A percentile compares a stretch with the other conserved stretches of the same genome.
These are phyloP conservation scores for Meles meles DNA, from an alignment of 2,113 vertebrate genomes.

Conservation along the genomic window DNA sequence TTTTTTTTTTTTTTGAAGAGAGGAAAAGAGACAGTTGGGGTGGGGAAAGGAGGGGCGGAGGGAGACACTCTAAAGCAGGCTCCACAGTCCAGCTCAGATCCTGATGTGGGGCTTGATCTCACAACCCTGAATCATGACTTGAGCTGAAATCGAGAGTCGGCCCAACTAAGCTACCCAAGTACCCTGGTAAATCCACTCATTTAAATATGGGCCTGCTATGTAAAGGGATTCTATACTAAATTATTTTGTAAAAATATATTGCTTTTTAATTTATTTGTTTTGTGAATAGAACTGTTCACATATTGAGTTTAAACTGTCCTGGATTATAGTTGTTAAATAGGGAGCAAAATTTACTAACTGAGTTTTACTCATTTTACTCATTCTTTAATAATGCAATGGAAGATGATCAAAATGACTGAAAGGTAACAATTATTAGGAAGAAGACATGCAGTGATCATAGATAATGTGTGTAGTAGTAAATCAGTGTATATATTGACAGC, in stretches of 20 bases:
- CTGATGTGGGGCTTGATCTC: background rate
- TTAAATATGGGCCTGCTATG: background rate
- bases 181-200: background rate
- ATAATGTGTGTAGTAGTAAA: background rate
- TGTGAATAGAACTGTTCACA: slow-evolving; percentile 2
- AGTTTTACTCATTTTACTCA: slow-evolving; percentile 31
- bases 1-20: background rate
- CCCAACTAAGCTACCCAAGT: background rate
- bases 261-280: background rate
- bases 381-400: background rate
- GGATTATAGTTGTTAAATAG: background rate
- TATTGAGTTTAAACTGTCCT: background rate
- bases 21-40: background rate
- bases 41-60: background rate
- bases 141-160: background rate
- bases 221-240: slow-evolving; percentile 1
- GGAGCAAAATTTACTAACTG: background rate
- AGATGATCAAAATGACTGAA: background rate
- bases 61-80: background rate
- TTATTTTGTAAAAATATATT: slow-evolving; percentile 15
- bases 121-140: background rate
- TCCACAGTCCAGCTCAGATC: background rate
- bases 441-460: background rate
- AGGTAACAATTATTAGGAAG: background rate
- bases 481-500: background rate